Evolutionary conservation across 2,113 vertebrate genomes (phyloP).

Genomic region (Colinus virginianus): DNA sequence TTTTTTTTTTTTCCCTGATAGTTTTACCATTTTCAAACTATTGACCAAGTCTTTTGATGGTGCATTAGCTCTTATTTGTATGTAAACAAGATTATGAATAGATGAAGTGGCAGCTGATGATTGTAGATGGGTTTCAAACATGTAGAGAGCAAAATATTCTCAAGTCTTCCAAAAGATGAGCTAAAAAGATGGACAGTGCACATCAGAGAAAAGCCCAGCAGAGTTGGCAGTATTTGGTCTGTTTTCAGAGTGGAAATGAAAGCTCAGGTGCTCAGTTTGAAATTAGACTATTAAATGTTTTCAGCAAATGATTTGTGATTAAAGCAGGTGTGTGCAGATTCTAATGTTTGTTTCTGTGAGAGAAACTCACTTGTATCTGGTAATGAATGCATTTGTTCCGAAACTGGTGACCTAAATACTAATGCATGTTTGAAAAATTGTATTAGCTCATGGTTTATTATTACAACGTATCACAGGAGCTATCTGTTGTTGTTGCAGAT

Average conservation of each 20-base stretch:
- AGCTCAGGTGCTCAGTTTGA: constrained; percentile 58
- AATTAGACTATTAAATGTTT: constrained; percentile 40
- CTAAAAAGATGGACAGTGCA: neutral
- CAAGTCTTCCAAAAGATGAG: neutral
- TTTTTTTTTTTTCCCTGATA: neutral
- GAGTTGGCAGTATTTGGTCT: neutral
- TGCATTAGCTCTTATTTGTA: constrained; percentile 6
- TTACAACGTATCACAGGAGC: neutral
- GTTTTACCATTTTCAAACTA: neutral
- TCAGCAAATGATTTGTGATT: constrained; percentile 23
- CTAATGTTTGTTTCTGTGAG: neutral
- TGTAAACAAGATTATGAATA: constrained; percentile 14
- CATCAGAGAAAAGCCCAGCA: neutral
- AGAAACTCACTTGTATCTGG: neutral
- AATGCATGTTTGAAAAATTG: neutral
- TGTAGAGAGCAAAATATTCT: neutral
- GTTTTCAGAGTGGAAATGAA: neutral
- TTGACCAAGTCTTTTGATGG: neutral
- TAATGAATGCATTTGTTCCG: neutral
- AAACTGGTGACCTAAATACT: neutral
- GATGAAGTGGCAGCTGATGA: neutral
- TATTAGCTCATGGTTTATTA: constrained; percentile 4
- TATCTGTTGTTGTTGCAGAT: neutral
- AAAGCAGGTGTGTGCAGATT: neutral
- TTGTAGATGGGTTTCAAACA: neutral